phyloP scores from a whole-genome alignment of 2,113 vertebrate genomes.

The Mionectes macconnelli region DNA sequence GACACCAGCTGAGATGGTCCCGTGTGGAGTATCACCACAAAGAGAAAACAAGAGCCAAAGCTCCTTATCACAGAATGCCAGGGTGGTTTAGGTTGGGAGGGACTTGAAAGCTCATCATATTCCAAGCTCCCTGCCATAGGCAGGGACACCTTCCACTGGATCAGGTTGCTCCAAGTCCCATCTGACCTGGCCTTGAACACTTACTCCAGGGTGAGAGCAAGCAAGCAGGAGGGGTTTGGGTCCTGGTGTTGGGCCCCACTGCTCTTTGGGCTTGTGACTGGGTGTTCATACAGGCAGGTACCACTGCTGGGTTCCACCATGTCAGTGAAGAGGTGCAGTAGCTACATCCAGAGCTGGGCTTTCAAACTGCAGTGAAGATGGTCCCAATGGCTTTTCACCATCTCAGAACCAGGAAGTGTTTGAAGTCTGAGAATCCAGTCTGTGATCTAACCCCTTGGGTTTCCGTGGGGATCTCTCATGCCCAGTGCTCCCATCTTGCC shows the following conservation, averaged over 20 bases:
- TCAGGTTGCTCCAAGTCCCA: fast-evolving
- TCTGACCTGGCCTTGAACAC: background rate
- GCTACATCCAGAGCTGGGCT: background rate
- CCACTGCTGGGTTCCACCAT: background rate
- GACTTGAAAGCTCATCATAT: background rate
- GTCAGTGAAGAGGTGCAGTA: background rate
- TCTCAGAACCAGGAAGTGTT: background rate
- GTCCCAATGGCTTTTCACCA: background rate
- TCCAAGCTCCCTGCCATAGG: background rate
- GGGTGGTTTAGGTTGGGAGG: background rate
- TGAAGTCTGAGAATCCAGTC: background rate
- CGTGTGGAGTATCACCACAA: background rate
- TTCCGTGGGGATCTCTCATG: background rate
- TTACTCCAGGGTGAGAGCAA: background rate
- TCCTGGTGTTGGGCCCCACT: background rate
- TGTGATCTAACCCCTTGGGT: background rate
- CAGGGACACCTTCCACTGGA: background rate
- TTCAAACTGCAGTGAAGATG: background rate
- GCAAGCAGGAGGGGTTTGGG: background rate
- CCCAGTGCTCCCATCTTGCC: background rate
- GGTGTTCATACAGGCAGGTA: background rate
- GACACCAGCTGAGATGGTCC: background rate
- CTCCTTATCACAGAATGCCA: background rate
- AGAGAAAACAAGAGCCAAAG: background rate
- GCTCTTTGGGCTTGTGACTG: background rate